phyloP scores from a whole-genome alignment of 2,888 invertebrate species.

The Acronicta leporina region DNA sequence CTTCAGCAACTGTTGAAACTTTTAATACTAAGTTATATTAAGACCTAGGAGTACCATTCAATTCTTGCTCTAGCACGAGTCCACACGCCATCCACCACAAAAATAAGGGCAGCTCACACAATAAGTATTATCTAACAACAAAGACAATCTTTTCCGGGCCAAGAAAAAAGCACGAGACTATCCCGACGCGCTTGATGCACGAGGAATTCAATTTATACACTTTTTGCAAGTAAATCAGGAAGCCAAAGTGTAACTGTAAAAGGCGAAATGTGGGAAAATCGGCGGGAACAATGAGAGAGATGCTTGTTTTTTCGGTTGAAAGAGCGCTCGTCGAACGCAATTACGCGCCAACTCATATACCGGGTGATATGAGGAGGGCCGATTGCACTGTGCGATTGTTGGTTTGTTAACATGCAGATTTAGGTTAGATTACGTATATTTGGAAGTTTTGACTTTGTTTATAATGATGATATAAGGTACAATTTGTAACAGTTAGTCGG shows the following conservation, averaged over 20 bases:
- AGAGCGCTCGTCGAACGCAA: conserved; percentile 85
- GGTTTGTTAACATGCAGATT: conserved; percentile 23
- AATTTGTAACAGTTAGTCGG: no score
- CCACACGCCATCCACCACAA: conserved; percentile 10
- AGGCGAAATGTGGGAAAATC: conserved; percentile 87
- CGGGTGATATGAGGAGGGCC: conserved; percentile 67
- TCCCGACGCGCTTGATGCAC: conserved; percentile 68
- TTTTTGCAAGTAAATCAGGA: conserved; percentile 85
- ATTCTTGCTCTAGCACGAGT: not conserved
- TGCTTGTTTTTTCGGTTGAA: conserved; percentile 84
- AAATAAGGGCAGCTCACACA: conserved; percentile 58
- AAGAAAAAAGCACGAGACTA: conserved; percentile 64
- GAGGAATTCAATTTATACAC: conserved; percentile 83
- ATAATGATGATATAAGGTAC: no score
- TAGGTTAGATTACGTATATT: not conserved
- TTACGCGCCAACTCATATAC: conserved; percentile 79
- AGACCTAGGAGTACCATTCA: no score
- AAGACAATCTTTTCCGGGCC: conserved; percentile 69
- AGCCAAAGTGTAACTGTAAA: conserved; percentile 84
- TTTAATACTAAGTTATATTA: no score
- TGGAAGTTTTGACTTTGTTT: no score
- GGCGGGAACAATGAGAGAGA: conserved; percentile 83
- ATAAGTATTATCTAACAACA: conserved; percentile 68
- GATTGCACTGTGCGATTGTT: conserved; percentile 56
- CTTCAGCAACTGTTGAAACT: no score